phyloP scores from a whole-genome alignment of 2,797 vertebrate genomes.

The Oophaga sylvatica region DNA sequence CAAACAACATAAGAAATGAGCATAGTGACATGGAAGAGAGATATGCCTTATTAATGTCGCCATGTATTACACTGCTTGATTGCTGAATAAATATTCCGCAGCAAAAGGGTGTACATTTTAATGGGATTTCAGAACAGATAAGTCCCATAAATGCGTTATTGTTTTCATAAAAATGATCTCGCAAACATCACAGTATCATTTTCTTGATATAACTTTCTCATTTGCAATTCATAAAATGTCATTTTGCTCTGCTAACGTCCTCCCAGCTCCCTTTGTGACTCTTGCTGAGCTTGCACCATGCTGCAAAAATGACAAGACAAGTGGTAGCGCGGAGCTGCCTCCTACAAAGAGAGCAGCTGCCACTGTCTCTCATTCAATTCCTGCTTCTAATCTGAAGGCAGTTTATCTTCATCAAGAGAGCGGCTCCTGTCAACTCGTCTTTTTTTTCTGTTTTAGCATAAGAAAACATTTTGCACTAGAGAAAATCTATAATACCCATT shows the following conservation, averaged over 20 bases:
- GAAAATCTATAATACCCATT: slow-evolving; percentile 11
- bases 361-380: slow-evolving; percentile 43
- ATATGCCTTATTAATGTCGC: slow-evolving; percentile 10
- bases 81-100: slow-evolving; percentile 15
- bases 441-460: slow-evolving; percentile 20
- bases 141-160: slow-evolving; percentile 25
- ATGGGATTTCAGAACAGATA: background rate
- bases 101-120: slow-evolving; percentile 12
- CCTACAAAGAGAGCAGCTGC: slow-evolving; percentile 61
- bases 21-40: background rate
- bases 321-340: slow-evolving; percentile 41
- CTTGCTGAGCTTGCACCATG: slow-evolving; percentile 52
- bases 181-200: slow-evolving; percentile 9
- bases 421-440: slow-evolving; percentile 26
- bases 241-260: slow-evolving; percentile 66
- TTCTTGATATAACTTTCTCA: slow-evolving; percentile 38
- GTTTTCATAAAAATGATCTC: slow-evolving; percentile 47
- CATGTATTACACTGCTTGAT: slow-evolving; percentile 1
- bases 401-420: slow-evolving; percentile 58
- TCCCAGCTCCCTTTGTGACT: slow-evolving; percentile 56
- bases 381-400: slow-evolving; percentile 49
- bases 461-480: slow-evolving; percentile 26
- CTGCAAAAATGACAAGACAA: slow-evolving; percentile 54
- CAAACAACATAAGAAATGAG: slow-evolving; percentile 5
- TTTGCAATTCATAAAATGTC: slow-evolving; percentile 53